These are phyloP conservation scores for Dicycla oo DNA, from an alignment of 2,888 invertebrate species.

Conservation along the genomic window DNA sequence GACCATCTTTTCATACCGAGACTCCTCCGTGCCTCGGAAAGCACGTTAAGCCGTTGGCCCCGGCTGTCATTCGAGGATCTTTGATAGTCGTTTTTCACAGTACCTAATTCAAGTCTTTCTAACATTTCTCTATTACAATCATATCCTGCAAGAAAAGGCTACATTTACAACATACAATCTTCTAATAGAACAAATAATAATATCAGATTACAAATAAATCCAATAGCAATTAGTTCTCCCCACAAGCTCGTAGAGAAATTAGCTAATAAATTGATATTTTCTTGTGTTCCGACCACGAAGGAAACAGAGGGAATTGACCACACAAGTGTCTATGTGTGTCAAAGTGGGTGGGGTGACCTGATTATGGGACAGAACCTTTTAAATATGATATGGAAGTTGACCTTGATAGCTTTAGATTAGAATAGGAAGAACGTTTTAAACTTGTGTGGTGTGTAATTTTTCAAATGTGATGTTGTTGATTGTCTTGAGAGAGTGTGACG, in stretches of 20 bases:
- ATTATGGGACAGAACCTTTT: background rate
- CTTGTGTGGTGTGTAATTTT: background rate
- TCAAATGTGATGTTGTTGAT: background rate
- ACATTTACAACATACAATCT: background rate
- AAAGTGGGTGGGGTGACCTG: constrained; percentile 1
- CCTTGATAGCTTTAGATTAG: background rate
- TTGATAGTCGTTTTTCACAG: too few species aligned
- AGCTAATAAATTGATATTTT: constrained; percentile 40
- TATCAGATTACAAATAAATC: constrained; percentile 28
- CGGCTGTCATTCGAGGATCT: too few species aligned
- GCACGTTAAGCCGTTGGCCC: too few species aligned
- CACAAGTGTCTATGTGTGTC: constrained; percentile 3
- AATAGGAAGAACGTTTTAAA: background rate
- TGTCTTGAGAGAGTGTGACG: background rate
- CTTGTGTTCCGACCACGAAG: constrained; percentile 17
- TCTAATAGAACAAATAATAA: constrained; percentile 1
- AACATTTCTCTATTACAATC: background rate
- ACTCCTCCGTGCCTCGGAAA: too few species aligned
- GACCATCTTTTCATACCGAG: too few species aligned
- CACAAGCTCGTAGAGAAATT: constrained; percentile 25
- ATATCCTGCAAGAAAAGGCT: background rate
- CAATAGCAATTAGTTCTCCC: constrained; percentile 27
- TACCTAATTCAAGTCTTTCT: constrained; percentile 4
- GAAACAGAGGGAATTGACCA: constrained; percentile 14
- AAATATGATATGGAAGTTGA: background rate